Evolutionary conservation across 2,113 vertebrate species (phyloP).

Genomic region (Microtus oregoni): DNA sequence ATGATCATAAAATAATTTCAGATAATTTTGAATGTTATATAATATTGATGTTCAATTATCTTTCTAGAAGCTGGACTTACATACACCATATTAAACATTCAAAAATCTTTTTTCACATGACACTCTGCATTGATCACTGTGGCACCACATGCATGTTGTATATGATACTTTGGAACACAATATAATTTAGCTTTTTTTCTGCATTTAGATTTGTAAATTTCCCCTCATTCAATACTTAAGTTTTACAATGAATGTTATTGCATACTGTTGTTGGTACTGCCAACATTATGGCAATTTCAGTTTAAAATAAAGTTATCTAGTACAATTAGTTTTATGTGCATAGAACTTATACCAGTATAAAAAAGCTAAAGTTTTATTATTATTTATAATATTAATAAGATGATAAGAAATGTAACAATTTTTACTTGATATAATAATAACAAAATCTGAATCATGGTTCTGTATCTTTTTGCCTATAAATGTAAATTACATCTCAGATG

Average conservation of each 20-base stretch:
- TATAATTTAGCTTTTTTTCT: neutral
- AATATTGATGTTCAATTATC: neutral
- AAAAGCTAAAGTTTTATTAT: neutral
- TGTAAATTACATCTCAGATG: neutral
- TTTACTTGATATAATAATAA: neutral
- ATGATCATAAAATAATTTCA: neutral
- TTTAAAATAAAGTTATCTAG: neutral
- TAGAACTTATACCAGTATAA: neutral
- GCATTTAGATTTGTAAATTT: neutral
- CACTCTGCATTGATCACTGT: neutral
- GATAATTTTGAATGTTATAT: neutral
- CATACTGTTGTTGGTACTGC: neutral
- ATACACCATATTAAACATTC: neutral
- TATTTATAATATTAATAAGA: neutral
- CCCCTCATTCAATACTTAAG: neutral
- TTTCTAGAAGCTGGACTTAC: constrained; percentile 1
- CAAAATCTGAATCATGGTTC: neutral
- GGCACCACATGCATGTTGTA: accelerated
- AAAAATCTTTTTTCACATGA: neutral
- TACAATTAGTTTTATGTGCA: neutral
- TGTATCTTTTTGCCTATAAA: neutral
- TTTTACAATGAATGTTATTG: neutral
- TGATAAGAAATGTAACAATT: neutral
- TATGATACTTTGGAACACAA: neutral
- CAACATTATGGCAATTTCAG: neutral